These are phyloP conservation scores for Syrphus vitripennis DNA, from an alignment of 2,888 invertebrate genomes.

Conservation along the genomic window DNA sequence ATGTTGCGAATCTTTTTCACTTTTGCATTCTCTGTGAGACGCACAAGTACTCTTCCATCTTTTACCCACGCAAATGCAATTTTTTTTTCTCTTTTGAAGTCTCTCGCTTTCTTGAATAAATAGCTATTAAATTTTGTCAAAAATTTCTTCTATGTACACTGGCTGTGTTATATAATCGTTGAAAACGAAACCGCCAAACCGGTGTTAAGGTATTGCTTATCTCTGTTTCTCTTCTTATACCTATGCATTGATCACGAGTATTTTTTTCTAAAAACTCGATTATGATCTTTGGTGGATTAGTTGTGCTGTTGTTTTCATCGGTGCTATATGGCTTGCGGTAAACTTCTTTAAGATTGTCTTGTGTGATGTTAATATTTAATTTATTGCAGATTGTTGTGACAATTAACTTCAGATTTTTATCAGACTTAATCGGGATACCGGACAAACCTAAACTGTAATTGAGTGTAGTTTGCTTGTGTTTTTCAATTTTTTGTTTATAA, in stretches of 20 bases:
- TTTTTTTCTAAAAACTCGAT: not conserved
- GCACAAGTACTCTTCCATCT: not conserved
- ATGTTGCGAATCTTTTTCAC: not conserved
- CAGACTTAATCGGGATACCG: not conserved
- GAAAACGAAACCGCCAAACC: not conserved
- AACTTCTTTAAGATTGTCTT: not conserved
- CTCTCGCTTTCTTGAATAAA: not conserved
- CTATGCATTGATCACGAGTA: constrained; percentile 1
- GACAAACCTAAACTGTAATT: not conserved
- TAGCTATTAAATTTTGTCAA: not conserved
- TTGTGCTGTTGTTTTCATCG: not conserved
- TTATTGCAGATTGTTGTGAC: not conserved
- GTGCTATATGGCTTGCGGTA: not conserved
- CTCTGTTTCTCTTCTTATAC: not conserved
- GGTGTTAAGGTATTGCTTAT: not conserved
- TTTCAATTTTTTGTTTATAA: not conserved
- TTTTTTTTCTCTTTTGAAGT: not conserved
- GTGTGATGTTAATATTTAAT: not conserved
- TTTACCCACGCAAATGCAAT: too few relatives aligned
- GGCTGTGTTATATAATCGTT: not conserved
- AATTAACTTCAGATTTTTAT: not conserved
- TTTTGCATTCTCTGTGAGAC: not conserved
- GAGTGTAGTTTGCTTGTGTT: not conserved
- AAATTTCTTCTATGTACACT: not conserved
- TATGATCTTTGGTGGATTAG: not conserved